Percentiles rank a stretch among this genome's conserved stretches.
Evolutionary conservation across 2,797 vertebrate species (phyloP).

Genomic region (Luscinia luscinia): DNA sequence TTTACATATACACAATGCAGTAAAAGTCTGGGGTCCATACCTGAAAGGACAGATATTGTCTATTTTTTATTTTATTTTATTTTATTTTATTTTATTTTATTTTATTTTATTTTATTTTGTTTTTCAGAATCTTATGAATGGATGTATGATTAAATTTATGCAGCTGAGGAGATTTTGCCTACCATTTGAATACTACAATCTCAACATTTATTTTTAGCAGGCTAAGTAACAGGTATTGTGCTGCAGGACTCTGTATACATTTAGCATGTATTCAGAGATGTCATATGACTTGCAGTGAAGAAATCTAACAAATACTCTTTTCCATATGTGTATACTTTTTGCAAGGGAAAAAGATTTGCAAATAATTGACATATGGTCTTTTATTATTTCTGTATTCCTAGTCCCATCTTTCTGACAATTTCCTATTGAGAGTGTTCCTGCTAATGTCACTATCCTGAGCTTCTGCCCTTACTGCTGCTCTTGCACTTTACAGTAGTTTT

Average conservation of each 20-base stretch:
- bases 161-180: not conserved
- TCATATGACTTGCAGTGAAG: not conserved
- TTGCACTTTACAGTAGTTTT: not conserved
- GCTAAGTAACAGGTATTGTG: not conserved
- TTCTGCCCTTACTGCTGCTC: not conserved
- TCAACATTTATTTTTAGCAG: not conserved
- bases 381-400: not conserved
- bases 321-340: not conserved
- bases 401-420: not conserved
- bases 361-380: not conserved
- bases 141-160: not conserved
- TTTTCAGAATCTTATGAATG: not conserved
- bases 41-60: not conserved
- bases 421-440: not conserved
- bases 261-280: not conserved
- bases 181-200: not conserved
- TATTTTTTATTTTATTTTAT: no score
- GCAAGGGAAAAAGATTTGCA: not conserved
- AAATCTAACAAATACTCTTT: not conserved
- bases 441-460: not conserved
- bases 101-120: not conserved
- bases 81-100: not conserved
- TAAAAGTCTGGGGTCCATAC: not conserved
- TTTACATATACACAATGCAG: not conserved
- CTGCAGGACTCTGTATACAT: not conserved